Conservation (phyloP, 2,113 vertebrate genomes). For the Apistogramma diplotaenia region DNA sequence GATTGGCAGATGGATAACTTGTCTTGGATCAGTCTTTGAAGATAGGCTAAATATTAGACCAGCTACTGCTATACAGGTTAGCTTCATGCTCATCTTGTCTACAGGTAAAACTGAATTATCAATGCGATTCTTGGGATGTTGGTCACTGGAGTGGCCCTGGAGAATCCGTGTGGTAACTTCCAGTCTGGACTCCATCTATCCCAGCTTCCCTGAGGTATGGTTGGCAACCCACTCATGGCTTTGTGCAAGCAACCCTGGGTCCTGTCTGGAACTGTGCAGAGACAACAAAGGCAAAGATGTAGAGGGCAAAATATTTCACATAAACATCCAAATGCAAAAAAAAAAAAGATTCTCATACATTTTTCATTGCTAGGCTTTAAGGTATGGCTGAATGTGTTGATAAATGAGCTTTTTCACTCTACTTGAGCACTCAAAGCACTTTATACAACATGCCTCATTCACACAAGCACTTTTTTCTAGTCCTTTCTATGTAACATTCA, state of each 20-base stretch:
- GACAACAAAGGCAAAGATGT: background rate
- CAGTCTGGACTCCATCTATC: constrained; percentile 40
- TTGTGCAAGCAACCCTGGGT: background rate
- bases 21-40: constrained; percentile 1
- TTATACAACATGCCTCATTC: too few species aligned
- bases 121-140: background rate
- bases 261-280: constrained; percentile 30
- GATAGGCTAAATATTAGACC: background rate
- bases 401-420: too few species aligned
- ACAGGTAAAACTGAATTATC: background rate
- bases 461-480: too few species aligned
- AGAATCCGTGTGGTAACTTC: constrained; percentile 16
- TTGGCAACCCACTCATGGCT: constrained; percentile 36
- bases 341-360: background rate
- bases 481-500: too few species aligned
- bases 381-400: background rate
- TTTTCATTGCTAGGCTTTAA: background rate
- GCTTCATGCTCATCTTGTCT: background rate
- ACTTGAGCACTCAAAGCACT: too few species aligned
- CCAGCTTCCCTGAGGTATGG: constrained; percentile 35
- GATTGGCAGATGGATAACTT: background rate
- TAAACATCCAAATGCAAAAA: background rate
- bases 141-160: constrained; percentile 24
- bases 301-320: background rate
- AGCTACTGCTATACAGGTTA: background rate